Percentiles rank a stretch among this genome's conserved stretches.
Conservation (phyloP, 2,888 invertebrate species). For the Caenorhabditis virilis region DNA sequence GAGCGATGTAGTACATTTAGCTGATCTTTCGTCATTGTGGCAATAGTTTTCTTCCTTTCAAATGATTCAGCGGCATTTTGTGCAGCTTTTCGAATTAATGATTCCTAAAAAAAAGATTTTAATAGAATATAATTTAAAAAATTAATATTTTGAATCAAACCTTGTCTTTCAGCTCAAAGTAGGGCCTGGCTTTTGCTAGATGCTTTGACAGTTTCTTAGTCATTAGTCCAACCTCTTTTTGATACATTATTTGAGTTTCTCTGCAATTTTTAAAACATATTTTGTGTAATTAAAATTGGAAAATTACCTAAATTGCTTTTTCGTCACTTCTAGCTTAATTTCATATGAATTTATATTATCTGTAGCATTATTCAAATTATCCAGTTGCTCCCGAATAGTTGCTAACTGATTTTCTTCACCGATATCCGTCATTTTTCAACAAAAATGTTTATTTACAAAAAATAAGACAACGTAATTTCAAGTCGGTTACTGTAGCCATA, state of each 20-base stretch:
- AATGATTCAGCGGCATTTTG: slow-evolving; percentile 29
- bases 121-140: not conserved
- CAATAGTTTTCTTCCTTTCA: slow-evolving; percentile 22
- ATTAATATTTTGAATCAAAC: slow-evolving; percentile 1
- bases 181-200: slow-evolving; percentile 20
- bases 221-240: slow-evolving; percentile 19
- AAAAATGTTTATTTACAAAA: too few relatives aligned
- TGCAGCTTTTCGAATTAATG: slow-evolving; percentile 15
- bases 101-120: not conserved
- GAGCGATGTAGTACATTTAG: slow-evolving; percentile 15
- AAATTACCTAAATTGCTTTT: slow-evolving; percentile 26
- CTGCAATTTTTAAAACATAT: slow-evolving; percentile 12
- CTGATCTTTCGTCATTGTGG: slow-evolving; percentile 25
- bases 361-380: slow-evolving; percentile 31
- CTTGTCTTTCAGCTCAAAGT: slow-evolving; percentile 20
- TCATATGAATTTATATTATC: slow-evolving; percentile 31
- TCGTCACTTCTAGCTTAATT: slow-evolving; percentile 19
- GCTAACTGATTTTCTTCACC: too few relatives aligned
- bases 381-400: slow-evolving; percentile 28
- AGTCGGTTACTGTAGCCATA: too few relatives aligned
- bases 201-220: slow-evolving; percentile 23
- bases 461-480: too few relatives aligned
- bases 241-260: slow-evolving; percentile 27
- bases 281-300: slow-evolving; percentile 1
- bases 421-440: too few relatives aligned